Evolutionary conservation across 2,113 vertebrate species (phyloP), one percentile per base, ranked within the genome.

Genomic region (Oxyura jamaicensis): DNA sequence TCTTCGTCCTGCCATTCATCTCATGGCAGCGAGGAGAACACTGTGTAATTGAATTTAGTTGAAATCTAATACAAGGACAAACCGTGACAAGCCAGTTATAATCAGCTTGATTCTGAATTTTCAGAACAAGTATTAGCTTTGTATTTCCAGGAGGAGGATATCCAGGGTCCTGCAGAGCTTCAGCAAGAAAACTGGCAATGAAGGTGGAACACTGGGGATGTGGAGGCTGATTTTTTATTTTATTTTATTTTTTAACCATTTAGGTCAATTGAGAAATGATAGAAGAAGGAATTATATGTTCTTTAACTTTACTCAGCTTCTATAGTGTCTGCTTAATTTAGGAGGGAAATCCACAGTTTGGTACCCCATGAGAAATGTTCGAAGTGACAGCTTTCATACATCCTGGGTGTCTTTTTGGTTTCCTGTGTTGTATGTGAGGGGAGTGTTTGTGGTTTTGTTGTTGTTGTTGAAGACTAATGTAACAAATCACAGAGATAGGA

Each of bases 31-130:
- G 52, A 93, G 78, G 68, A 97, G 85, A 96, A 69, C 71, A 74
- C 87, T 96, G 71, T 94, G 93, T 98, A 98, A 98, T 98, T 98
- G 96, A 97, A 97, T 98, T 98, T 96, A 95, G 81, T 88, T 95
- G 95, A 96, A 97, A 97, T 95, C 95, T 96, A 97, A 98, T 94
- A 92, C 88, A 89, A 97, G 84, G 84, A 69, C 90, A 97, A 95
- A 96, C 71, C 8, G 5, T 94, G 95, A 94, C 94, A 96, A 86
- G 85, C 72, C 80, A 83, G 41, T 41, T 96, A 77, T 92, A 96
- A 97, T 94, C 83, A 96, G 59, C 88, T 88, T 33, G n/a, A 94
- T 91, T 95, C 66, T 83, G 92, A 95, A 86, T 87, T 96, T 87
- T 78, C 44, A 92, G 83, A 73, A 63, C 33, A 77, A 81, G 72